Evolutionary conservation across 2,113 vertebrate genomes (phyloP), one percentile per base, ranked within the genome.

Genomic region (Athene cunicularia): DNA sequence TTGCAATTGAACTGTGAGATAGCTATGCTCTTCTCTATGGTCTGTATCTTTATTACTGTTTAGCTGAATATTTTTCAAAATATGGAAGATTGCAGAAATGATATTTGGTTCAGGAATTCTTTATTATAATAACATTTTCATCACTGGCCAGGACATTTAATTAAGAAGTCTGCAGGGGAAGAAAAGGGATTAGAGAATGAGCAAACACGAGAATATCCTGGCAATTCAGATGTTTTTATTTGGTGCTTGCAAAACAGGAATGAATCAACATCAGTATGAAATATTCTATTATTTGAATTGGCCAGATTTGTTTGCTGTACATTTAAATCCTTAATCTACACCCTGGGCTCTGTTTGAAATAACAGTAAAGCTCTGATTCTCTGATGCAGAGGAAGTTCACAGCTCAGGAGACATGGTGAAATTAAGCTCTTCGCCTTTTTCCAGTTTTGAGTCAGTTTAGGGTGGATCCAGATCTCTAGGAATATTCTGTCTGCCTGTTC

Each of bases 181-280:
- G 27, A 64, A 77, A 53, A 62, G 5, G 49, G 63, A 58, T 77
- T 87, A 85, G 30, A 13, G n/a, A 91, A 64, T 50, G 37, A 87
- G 47, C 20, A 81, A 96, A 80, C 52, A 80, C 19, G 64, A 56
- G 63, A 91, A 89, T 89, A 77, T 82, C 70, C 30, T 92, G 43
- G 55, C 28, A 77, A 80, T 80, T 93, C 56, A 77, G 17, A 43
- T 86, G 9, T 80, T 94, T 93, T 87, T 88, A 59, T 91, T 76
- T 82, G 37, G 4, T 90, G 39, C 33, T 92, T 89, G 55, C 52
- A 76, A 86, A 94, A 70, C 12, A 84, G 20, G 26, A 90, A 90
- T 84, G 43, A 90, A 76, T 90, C 91, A 85, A 85, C n/a, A 83
- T 77, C 30, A 71, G 18, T 79, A 63, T 94, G 47, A 94, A 90